A percentile compares a stretch with the other conserved stretches of the same genome.
Conservation (phyloP, 1,140 invertebrate species). For the Drosophila saltans region DNA sequence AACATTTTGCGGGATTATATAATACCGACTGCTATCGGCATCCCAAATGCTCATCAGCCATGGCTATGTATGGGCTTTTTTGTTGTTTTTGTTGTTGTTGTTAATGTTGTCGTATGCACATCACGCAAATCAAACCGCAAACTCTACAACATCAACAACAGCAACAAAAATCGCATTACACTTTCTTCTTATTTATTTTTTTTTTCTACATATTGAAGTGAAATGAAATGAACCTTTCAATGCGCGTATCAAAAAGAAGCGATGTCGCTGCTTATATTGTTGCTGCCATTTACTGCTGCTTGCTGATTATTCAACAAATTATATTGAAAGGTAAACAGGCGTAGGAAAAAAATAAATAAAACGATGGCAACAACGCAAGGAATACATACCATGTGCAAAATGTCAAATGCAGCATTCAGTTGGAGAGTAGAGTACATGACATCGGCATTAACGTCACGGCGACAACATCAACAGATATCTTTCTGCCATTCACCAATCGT, state of each 20-base stretch:
- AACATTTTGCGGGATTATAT: constrained; percentile 73
- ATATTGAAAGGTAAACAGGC: constrained; percentile 77
- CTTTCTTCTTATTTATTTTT: constrained; percentile 56
- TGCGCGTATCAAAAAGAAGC: constrained; percentile 46
- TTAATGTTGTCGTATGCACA: constrained; percentile 61
- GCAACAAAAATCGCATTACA: constrained; percentile 65
- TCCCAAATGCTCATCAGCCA: constrained; percentile 39
- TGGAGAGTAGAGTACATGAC: constrained; percentile 60
- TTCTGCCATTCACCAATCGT: constrained; percentile 57
- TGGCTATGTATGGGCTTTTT: constrained; percentile 7
- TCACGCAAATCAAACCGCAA: constrained; percentile 73
- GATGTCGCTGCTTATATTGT: constrained; percentile 21
- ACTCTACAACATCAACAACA: constrained; percentile 18
- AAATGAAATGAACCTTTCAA: constrained; percentile 65
- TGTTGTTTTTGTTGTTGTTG: neutral
- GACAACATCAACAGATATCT: constrained; percentile 45
- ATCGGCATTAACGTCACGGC: constrained; percentile 73
- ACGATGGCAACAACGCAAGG: constrained; percentile 49
- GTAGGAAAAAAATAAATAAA: constrained; percentile 55
- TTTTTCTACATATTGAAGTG: constrained; percentile 33
- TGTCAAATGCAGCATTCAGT: constrained; percentile 68
- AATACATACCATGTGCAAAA: constrained; percentile 77
- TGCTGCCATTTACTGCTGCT: constrained; percentile 6
- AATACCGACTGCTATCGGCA: constrained; percentile 49
- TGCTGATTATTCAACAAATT: constrained; percentile 77